phyloP scores from a whole-genome alignment of 1,140 invertebrate species.

The Drosophila subpulchrella region DNA sequence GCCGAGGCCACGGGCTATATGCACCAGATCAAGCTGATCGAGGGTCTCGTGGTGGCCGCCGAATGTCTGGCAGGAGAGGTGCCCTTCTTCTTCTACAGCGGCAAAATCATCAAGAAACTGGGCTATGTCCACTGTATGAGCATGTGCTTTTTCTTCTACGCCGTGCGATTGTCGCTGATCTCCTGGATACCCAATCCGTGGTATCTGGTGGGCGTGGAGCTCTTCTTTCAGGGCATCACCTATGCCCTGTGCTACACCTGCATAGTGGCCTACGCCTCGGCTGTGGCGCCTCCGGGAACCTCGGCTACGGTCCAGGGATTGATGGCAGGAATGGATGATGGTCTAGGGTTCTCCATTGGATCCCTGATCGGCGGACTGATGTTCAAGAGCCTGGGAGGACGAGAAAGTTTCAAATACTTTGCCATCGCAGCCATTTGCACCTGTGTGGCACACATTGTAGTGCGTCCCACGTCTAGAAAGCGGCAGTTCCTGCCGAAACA shows the following conservation, averaged over 20 bases:
- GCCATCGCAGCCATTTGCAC: constrained; percentile 85
- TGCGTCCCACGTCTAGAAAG: constrained; percentile 73
- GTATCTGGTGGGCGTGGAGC: constrained; percentile 90
- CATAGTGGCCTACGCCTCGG: constrained; percentile 91
- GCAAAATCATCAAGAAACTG: constrained; percentile 89
- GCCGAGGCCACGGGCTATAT: constrained; percentile 87
- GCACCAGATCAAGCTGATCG: constrained; percentile 90
- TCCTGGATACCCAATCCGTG: constrained; percentile 90
- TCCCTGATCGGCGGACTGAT: constrained; percentile 87
- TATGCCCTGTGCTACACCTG: constrained; percentile 92
- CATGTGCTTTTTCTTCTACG: constrained; percentile 90
- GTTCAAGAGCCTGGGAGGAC: constrained; percentile 86
- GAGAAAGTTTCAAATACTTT: constrained; percentile 86
- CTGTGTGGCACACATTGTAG: constrained; percentile 85
- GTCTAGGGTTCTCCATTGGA: constrained; percentile 89
- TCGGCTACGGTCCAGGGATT: constrained; percentile 92
- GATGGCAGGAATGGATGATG: constrained; percentile 93
- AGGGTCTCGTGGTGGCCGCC: constrained; percentile 90
- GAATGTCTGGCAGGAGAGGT: constrained; percentile 91
- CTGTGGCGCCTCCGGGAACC: constrained; percentile 90
- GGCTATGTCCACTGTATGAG: constrained; percentile 89
- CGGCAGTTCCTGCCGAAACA: constrained; percentile 70
- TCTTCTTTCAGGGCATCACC: constrained; percentile 91
- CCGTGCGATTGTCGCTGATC: constrained; percentile 88
- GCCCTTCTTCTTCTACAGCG: constrained; percentile 90